phyloP scores from a whole-genome alignment of 2,113 vertebrate species.

The Epinephelus cyanopodus region DNA sequence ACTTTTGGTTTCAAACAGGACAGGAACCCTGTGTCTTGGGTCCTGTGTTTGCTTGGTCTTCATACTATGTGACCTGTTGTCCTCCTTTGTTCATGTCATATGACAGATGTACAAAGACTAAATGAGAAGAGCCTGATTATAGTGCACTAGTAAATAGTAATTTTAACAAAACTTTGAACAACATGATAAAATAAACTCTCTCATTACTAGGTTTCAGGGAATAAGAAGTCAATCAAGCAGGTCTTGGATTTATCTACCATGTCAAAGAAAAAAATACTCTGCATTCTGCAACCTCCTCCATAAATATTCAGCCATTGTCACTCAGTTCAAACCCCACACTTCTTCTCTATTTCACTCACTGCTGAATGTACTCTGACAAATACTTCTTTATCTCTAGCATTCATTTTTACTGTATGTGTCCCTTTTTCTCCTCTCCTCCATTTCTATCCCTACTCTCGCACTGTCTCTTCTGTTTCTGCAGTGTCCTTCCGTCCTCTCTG shows the following conservation, averaged over 20 bases:
- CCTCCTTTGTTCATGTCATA: no score
- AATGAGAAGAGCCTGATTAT: no score
- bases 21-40: no score
- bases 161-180: no score
- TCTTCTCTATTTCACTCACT: not conserved
- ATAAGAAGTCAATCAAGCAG: not conserved
- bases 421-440: not conserved
- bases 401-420: not conserved
- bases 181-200: no score
- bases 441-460: not conserved
- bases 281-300: not conserved
- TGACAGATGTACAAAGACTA: no score
- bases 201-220: not conserved
- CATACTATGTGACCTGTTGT: no score
- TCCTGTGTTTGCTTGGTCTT: no score
- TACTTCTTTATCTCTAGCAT: not conserved
- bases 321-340: not conserved
- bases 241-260: not conserved
- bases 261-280: not conserved
- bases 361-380: not conserved
- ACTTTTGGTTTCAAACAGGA: no score
- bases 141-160: no score
- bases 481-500: constrained; percentile 26
- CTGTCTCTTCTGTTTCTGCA: not conserved
- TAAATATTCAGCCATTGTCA: not conserved